A percentile compares a stretch with the other conserved stretches of the same genome.
These are phyloP conservation scores for Daubentonia madagascariensis DNA, from an alignment of 2,113 vertebrate genomes.

Conservation along the genomic window DNA sequence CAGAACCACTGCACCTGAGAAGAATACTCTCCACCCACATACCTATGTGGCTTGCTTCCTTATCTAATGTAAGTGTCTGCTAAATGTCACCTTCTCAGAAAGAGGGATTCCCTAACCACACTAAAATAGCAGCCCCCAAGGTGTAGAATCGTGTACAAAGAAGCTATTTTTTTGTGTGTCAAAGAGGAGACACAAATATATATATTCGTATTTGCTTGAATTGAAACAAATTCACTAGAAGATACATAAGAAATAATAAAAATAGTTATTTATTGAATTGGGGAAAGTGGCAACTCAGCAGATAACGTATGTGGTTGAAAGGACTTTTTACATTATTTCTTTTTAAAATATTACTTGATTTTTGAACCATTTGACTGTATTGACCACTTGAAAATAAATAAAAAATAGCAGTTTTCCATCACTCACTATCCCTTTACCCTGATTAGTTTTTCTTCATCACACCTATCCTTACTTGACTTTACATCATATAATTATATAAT, in stretches of 20 bases:
- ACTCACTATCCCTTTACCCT: not conserved
- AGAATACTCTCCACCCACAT: not conserved
- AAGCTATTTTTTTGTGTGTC: not conserved
- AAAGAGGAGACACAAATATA: not conserved
- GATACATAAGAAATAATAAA: not conserved
- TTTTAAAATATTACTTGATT: slow-evolving; percentile 3
- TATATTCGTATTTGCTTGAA: not conserved
- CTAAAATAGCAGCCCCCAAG: not conserved
- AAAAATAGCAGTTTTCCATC: not conserved
- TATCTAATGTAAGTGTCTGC: not conserved
- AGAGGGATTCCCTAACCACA: not conserved
- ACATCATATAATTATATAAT: not conserved
- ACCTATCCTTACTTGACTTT: not conserved
- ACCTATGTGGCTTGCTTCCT: not conserved
- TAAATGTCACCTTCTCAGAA: not conserved
- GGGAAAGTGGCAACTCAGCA: not conserved
- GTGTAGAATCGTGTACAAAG: not conserved
- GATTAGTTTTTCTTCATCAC: not conserved
- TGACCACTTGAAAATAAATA: not conserved
- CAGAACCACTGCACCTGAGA: not conserved
- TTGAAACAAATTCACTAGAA: not conserved
- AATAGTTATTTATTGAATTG: not conserved
- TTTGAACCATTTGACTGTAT: not conserved
- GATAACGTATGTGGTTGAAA: not conserved
- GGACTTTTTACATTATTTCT: not conserved